These are phyloP conservation scores for Sebastolobus altivelis DNA, from an alignment of 2,797 vertebrate species.

Conservation along the genomic window DNA sequence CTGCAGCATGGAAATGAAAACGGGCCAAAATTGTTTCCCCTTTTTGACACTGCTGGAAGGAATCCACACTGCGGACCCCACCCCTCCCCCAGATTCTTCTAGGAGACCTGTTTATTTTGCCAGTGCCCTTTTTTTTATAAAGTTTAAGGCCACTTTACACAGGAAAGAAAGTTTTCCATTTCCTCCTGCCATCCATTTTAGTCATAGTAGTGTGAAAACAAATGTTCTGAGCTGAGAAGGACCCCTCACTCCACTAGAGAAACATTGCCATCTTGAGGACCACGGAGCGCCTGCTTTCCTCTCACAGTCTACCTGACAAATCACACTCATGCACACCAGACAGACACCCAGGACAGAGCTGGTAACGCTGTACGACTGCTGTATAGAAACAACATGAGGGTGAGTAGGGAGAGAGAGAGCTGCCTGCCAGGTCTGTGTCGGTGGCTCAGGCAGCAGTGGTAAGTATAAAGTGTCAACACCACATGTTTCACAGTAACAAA, in stretches of 20 bases:
- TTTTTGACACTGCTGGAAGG: conserved; percentile 69
- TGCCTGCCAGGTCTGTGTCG: conserved; percentile 78
- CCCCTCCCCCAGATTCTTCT: conserved; percentile 34
- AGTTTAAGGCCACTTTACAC: conserved; percentile 53
- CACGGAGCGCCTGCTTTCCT: conserved; percentile 56
- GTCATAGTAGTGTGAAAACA: conserved; percentile 50
- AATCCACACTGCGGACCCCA: conserved; percentile 59
- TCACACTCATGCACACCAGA: conserved; percentile 42
- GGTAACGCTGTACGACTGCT: conserved; percentile 35
- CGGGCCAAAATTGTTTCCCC: conserved; percentile 54
- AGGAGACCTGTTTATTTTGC: conserved; percentile 65
- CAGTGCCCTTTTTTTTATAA: conserved; percentile 32
- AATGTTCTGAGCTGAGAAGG: conserved; percentile 60
- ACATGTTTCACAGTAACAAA: conserved; percentile 51
- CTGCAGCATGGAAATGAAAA: conserved; percentile 62
- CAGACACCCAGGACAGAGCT: conserved; percentile 44
- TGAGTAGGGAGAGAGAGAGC: conserved; percentile 74
- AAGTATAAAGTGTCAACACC: conserved; percentile 75
- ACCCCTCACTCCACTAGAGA: conserved; percentile 51
- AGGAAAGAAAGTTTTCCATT: conserved; percentile 51
- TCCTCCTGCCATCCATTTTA: conserved; percentile 57
- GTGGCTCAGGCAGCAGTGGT: conserved; percentile 77
- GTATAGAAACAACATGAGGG: conserved; percentile 51
- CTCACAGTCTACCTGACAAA: conserved; percentile 43
- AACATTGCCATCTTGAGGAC: conserved; percentile 78